phyloP scores from a whole-genome alignment of 2,113 vertebrate species.

The Centropus unirufus region DNA sequence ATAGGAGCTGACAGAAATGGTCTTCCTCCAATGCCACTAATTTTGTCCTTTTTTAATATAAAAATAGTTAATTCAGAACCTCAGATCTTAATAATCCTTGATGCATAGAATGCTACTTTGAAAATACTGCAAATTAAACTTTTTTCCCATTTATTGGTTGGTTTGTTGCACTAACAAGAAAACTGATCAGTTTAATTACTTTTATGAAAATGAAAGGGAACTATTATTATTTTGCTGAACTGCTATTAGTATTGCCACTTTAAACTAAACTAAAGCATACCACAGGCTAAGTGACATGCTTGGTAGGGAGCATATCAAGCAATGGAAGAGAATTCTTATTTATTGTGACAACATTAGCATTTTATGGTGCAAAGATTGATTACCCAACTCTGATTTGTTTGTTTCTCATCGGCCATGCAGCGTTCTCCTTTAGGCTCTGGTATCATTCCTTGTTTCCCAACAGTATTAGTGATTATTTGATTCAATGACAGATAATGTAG shows the following conservation, averaged over 20 bases:
- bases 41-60: not conserved
- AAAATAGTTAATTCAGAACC: constrained; percentile 20
- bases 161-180: constrained; percentile 49
- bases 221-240: constrained; percentile 17
- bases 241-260: constrained; percentile 28
- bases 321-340: constrained; percentile 40
- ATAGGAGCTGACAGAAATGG: not conserved
- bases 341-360: constrained; percentile 48
- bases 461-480: constrained; percentile 52
- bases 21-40: not conserved
- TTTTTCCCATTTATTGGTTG: constrained; percentile 50
- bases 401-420: constrained; percentile 11
- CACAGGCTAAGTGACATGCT: not conserved
- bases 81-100: constrained; percentile 29
- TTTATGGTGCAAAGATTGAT: constrained; percentile 53
- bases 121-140: constrained; percentile 4
- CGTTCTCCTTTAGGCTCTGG: not conserved
- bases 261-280: constrained; percentile 33
- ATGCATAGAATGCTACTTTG: constrained; percentile 6
- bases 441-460: constrained; percentile 45
- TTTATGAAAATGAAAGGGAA: constrained; percentile 69
- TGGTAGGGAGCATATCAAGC: constrained; percentile 2
- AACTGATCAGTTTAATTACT: constrained; percentile 63
- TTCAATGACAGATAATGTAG: constrained; percentile 38
- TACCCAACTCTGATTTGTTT: constrained; percentile 40